Conservation (phyloP, 2,797 vertebrate species). For the Brachymystax lenok region DNA sequence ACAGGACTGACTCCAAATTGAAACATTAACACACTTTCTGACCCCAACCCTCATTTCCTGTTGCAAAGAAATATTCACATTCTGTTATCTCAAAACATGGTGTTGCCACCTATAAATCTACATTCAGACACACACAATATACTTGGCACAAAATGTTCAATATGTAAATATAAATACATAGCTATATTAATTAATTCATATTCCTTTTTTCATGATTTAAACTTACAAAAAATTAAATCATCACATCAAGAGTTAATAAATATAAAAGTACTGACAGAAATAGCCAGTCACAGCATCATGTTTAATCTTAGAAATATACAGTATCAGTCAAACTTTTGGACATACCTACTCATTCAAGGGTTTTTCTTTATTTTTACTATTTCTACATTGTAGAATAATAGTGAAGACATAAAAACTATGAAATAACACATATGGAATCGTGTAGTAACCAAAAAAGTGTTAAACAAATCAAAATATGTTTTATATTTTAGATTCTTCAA, state of each 20-base stretch:
- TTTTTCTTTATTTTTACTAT: too few relatives aligned
- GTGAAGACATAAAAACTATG: too few relatives aligned
- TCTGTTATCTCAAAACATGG: not conserved
- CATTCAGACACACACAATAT: not conserved
- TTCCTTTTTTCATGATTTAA: not conserved
- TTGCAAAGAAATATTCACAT: not conserved
- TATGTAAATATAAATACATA: not conserved
- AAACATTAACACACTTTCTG: constrained; percentile 1
- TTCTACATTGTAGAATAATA: too few relatives aligned
- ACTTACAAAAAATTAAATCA: not conserved
- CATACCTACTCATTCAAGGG: too few relatives aligned
- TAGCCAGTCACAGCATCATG: not conserved
- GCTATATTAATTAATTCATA: not conserved
- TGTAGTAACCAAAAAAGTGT: too few relatives aligned
- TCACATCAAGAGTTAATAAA: not conserved
- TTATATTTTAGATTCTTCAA: too few relatives aligned
- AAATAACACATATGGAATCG: too few relatives aligned
- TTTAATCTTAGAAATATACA: not conserved
- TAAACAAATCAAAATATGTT: too few relatives aligned
- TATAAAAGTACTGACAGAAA: not conserved
- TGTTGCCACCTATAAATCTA: not conserved
- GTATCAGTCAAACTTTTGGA: not conserved
- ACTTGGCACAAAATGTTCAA: not conserved
- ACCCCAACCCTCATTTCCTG: not conserved
- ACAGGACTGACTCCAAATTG: not conserved